Evolutionary conservation across 2,888 invertebrate genomes (phyloP), one percentile per base, ranked within the genome.

Genomic region (Lingula anatina): DNA sequence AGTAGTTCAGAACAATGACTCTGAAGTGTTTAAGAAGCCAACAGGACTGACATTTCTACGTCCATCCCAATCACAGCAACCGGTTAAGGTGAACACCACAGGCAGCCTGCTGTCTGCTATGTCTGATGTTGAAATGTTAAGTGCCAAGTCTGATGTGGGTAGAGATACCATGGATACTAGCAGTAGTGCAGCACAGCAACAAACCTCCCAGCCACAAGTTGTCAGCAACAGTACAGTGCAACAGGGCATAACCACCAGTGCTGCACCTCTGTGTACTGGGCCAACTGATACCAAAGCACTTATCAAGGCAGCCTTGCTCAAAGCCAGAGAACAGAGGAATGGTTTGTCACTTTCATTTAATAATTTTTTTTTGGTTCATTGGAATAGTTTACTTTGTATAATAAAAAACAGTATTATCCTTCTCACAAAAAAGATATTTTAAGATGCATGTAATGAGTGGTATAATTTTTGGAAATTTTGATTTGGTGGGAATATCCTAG

Each of bases 41-140:
- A 20, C 25, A 15, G 39, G 24, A 9, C 46, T 47, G 20, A 38
- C 47, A 5, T n/a, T 21, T 31, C 56, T 56, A n/a, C 38, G 56
- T n/a, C n/a, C n/a, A n/a, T n/a, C n/a, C n/a, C n/a, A n/a, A n/a
- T n/a, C n/a, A n/a, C n/a, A n/a, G n/a, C n/a, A n/a, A n/a, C n/a
- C n/a, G n/a, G n/a, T n/a, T n/a, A n/a, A n/a, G n/a, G n/a, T n/a
- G n/a, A n/a, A n/a, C n/a, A n/a, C n/a, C n/a, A n/a, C n/a, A n/a
- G n/a, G n/a, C n/a, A n/a, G n/a, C n/a, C n/a, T n/a, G n/a, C n/a
- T n/a, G n/a, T n/a, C n/a, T n/a, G n/a, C n/a, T n/a, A n/a, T n/a
- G n/a, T n/a, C n/a, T n/a, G n/a, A n/a, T n/a, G 57, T 73, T 25
- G 71, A 71, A 53, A 73, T 72, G 72, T 54, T 68, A 5, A 73